Evolutionary conservation across 2,797 vertebrate genomes (phyloP).

Genomic region (Enteromius thamalakanensis): DNA sequence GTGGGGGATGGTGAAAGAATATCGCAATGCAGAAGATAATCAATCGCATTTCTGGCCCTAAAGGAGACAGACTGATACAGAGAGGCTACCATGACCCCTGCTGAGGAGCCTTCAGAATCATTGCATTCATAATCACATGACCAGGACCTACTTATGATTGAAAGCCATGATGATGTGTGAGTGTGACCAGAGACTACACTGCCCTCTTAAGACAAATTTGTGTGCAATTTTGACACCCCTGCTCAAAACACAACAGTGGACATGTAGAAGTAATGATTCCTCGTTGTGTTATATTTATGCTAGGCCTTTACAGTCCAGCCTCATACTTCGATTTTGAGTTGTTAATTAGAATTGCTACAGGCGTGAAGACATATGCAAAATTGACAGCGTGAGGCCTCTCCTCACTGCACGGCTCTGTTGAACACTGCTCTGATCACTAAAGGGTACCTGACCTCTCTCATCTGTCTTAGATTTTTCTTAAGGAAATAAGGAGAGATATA

Average conservation of each 20-base stretch:
- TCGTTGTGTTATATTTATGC: constrained; percentile 14
- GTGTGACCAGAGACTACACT: constrained; percentile 33
- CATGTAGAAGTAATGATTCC: neutral
- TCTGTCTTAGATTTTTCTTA: neutral
- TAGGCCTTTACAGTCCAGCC: constrained; percentile 18
- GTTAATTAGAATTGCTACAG: constrained; percentile 12
- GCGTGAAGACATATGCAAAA: constrained; percentile 64
- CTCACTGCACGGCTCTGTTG: constrained; percentile 48
- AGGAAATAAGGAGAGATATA: neutral
- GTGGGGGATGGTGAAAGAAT: constrained; percentile 52
- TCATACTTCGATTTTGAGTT: constrained; percentile 10
- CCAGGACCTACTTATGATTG: constrained; percentile 21
- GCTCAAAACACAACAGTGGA: neutral
- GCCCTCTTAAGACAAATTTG: constrained; percentile 3
- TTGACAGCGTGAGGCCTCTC: constrained; percentile 54
- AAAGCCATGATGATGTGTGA: constrained; percentile 49
- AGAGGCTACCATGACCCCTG: constrained; percentile 45
- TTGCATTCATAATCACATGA: constrained; percentile 30
- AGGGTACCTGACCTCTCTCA: constrained; percentile 27
- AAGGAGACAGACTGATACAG: constrained; percentile 51
- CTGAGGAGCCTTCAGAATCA: constrained; percentile 35
- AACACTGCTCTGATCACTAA: constrained; percentile 16
- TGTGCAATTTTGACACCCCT: constrained; percentile 6
- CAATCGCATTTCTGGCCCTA: constrained; percentile 63
- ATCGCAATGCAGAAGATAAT: constrained; percentile 80